Percentiles rank a stretch among this genome's conserved stretches.
Evolutionary conservation across 1,140 invertebrate species (phyloP).

Genomic region (Acyrthosiphon pisum): DNA sequence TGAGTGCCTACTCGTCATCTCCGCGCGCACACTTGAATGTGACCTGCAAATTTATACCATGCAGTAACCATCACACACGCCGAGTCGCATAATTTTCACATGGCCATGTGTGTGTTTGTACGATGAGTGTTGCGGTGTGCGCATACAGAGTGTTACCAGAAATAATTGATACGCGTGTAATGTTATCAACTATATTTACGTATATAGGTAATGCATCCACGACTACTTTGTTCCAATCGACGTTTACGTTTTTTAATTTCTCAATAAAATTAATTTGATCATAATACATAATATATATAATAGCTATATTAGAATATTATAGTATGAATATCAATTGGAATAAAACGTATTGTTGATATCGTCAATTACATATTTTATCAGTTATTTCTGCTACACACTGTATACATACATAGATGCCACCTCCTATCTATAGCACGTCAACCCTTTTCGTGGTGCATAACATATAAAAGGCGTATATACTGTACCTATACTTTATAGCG

Average conservation of each 20-base stretch:
- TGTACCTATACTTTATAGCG: neutral
- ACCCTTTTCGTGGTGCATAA: neutral
- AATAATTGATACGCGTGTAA: neutral
- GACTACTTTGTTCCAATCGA: neutral
- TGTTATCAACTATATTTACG: no score
- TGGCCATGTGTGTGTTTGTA: neutral
- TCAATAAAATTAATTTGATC: no score
- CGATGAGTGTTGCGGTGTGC: neutral
- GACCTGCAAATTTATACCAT: slow-evolving; percentile 16
- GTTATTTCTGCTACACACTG: neutral
- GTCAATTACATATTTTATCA: neutral
- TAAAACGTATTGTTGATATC: neutral
- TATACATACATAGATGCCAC: neutral
- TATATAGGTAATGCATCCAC: no score
- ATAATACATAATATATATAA: no score
- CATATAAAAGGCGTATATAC: neutral
- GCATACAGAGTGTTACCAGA: neutral
- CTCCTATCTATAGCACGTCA: neutral
- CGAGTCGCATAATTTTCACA: neutral
- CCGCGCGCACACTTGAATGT: neutral
- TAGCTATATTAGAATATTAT: no score
- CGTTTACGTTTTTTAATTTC: neutral
- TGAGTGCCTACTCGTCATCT: neutral
- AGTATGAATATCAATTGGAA: no score
- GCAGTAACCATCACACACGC: neutral